phyloP scores from a whole-genome alignment of 2,888 invertebrate genomes.

The Melanophora roralis region DNA sequence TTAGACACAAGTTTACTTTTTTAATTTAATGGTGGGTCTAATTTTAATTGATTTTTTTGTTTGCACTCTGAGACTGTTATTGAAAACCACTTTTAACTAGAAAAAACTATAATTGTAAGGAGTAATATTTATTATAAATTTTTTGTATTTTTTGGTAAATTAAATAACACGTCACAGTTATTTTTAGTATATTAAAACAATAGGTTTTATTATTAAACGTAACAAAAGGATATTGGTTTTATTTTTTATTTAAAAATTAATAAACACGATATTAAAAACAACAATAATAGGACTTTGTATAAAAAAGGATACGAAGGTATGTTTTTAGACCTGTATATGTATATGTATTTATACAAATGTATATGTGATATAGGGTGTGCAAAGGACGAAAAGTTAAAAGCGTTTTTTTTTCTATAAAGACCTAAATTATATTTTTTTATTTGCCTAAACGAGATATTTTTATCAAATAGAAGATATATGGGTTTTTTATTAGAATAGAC shows the following conservation, averaged over 20 bases:
- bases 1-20: neutral
- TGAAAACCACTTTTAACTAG: neutral
- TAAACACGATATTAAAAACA: too few species aligned
- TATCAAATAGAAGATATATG: too few species aligned
- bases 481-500: too few species aligned
- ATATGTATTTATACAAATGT: too few species aligned
- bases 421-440: slow-evolving; percentile 2
- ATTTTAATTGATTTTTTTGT: slow-evolving; percentile 8
- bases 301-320: too few species aligned
- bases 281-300: too few species aligned
- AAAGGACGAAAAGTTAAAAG: neutral
- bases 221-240: neutral
- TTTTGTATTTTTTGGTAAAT: neutral
- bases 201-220: neutral
- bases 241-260: too few species aligned
- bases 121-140: slow-evolving; percentile 11
- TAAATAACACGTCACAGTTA: slow-evolving; percentile 47
- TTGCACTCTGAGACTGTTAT: slow-evolving; percentile 26
- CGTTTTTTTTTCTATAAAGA: slow-evolving; percentile 29
- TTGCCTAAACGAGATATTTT: slow-evolving; percentile 51
- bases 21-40: slow-evolving; percentile 29
- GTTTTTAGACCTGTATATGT: too few species aligned
- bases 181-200: slow-evolving; percentile 41
- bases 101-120: slow-evolving; percentile 19
- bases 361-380: too few species aligned